Evolutionary conservation across 2,888 invertebrate species (phyloP), one percentile per base, ranked within the genome.

Genomic region (Sisyra terminalis): DNA sequence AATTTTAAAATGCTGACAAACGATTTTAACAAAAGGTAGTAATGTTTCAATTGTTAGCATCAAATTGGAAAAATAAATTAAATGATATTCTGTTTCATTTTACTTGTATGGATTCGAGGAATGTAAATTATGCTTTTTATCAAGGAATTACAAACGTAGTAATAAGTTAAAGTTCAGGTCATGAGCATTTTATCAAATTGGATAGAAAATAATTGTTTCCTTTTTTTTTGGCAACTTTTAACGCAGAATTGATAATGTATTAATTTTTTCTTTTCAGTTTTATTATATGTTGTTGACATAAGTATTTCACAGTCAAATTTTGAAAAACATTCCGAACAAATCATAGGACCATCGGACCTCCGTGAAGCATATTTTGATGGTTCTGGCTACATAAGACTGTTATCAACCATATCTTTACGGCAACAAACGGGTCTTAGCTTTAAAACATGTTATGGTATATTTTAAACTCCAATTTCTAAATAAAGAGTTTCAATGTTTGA

Each of bases 281-380:
- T 14, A 6, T 34, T 34, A 24, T 24, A 7, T 24, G 24, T 24
- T 7, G 24, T 24, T 24, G 24, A 7, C 3, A 24, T 7, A 24
- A 32, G 32, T 32, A 32, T 32, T 32, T 32, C 32, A 13, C 24
- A 24, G 7, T 7, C 3, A 24, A 24, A 5, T 24, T 7, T 24
- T 7, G 24, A 24, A 11, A 30, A 6, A 29, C 36, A 14, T n/a
- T 29, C 35, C 24, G 36, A 42, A 13, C 29, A 9, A 29, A 29
- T 42, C 7, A n/a, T 15, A 14, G 24, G 14, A 15, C 58, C 61
- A 44, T 72, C 72, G 11, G 71, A 71, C 44, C 71, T 73, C 41
- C 75, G 81, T 44, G 87, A 87, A 64, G 86, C 83, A 37, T 87
- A 81, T 61, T 85, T 87, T 64, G 84, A 87, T 64, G 82, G 83